Percentiles rank a stretch among this genome's conserved stretches.
phyloP scores from a whole-genome alignment of 2,113 vertebrate genomes.

The Leptosomus discolor region DNA sequence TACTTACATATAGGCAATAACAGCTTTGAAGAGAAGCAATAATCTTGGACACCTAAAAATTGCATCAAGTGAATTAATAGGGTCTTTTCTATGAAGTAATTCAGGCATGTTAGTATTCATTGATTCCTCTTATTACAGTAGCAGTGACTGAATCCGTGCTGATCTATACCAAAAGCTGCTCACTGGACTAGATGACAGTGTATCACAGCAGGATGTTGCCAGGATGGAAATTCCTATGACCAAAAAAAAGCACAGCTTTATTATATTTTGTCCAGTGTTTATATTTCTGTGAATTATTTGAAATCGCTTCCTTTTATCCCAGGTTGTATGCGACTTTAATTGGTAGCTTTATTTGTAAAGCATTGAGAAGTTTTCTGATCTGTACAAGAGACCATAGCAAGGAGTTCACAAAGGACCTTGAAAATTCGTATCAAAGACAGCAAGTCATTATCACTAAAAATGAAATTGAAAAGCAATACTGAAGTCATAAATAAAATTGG shows the following conservation, averaged over 20 bases:
- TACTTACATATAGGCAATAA: background rate
- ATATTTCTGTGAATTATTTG: background rate
- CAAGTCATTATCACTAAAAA: constrained; percentile 8
- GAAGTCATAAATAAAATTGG: constrained; percentile 10
- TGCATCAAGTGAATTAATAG: background rate
- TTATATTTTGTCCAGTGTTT: background rate
- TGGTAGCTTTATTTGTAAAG: background rate
- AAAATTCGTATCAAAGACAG: background rate
- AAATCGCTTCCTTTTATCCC: background rate
- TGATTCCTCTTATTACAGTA: background rate
- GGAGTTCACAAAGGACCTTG: constrained; percentile 1
- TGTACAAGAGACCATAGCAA: background rate
- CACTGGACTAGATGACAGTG: fast-evolving
- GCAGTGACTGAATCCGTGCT: background rate
- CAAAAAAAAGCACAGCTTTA: background rate
- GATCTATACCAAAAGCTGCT: background rate
- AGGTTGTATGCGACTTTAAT: background rate
- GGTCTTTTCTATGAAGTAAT: background rate
- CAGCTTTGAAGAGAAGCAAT: background rate
- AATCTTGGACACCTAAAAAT: background rate
- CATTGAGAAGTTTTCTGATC: background rate
- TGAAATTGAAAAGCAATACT: background rate
- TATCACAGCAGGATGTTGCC: background rate
- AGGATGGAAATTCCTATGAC: background rate
- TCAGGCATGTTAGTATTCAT: background rate